Percentiles rank a stretch among this genome's conserved stretches.
These are phyloP conservation scores for Mustela nigripes DNA, from an alignment of 2,113 vertebrate species.

Conservation along the genomic window DNA sequence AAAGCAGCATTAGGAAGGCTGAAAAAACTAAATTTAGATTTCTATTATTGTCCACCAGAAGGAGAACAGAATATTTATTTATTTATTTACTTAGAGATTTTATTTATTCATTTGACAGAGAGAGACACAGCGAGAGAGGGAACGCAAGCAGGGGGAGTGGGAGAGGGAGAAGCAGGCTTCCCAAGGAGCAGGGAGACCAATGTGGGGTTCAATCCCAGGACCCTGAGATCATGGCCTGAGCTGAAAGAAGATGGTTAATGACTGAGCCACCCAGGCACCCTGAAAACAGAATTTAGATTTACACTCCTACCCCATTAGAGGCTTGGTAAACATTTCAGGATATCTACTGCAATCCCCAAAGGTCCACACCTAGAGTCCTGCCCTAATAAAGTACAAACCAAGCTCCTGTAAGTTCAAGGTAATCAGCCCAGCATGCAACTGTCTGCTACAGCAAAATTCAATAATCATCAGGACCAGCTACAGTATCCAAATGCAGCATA, in stretches of 20 bases:
- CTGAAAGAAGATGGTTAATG: no score
- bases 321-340: neutral
- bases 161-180: no score
- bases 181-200: no score
- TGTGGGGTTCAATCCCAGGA: no score
- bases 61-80: neutral
- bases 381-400: neutral
- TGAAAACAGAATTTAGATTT: neutral
- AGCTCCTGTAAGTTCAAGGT: neutral
- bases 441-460: no score
- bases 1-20: neutral
- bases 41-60: fast-evolving
- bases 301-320: neutral
- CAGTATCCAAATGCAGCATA: no score
- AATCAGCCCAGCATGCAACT: neutral
- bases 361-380: neutral
- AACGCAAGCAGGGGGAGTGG: no score
- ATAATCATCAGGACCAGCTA: neutral
- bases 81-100: no score
- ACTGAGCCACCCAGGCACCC: no score
- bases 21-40: neutral
- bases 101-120: no score
- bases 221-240: no score
- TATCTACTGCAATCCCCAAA: neutral
- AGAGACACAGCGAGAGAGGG: no score